Evolutionary conservation across 1,140 invertebrate species (phyloP), one percentile per base, ranked within the genome.

Genomic region (Orius laevigatus): DNA sequence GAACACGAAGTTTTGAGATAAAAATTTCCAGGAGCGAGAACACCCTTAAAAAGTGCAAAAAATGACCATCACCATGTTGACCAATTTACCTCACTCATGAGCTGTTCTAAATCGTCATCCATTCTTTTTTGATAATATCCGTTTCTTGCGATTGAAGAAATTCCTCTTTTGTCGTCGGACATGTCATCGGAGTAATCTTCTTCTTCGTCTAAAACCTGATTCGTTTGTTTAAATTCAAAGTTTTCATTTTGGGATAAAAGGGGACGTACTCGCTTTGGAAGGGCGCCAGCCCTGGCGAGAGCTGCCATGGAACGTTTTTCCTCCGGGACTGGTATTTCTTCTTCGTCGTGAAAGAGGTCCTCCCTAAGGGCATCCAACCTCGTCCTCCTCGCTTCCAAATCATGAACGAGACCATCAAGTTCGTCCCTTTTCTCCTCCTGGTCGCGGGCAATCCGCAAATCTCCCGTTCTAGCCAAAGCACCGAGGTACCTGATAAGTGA

Each of bases 221-320:
- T 39, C 2, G 15, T 32, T n/a, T 40, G 14, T n/a, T 48, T 36
- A 20, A 47, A 47, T n/a, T 47, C 45, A 32, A 36, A 18, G 9
- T 16, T 25, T 25, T 25, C 8, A 42, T 4, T 19, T 42, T 16
- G 18, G 12, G 4, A 4, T 15, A 15, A 16, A 42, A 42, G 5
- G 4, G 18, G 12, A 12, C 43, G 11, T 45, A 45, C 43, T 16
- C 43, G 20, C 15, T 45, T 45, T 11, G 56, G 56, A 15, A 57
- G 32, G n/a, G 38, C 41, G 5, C 56, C 56, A 11, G 45, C 36
- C 31, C 53, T 32, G 2, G 51, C 54, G 6, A 57, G 46, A 3
- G 56, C 54, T 1, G 55, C 44, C 15, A 56, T 14, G 3, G 55
- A 55, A 25, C 57, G 57, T 20, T 58, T 56, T 15, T 53, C 48